These are phyloP conservation scores for Andricus quercusramuli DNA, from an alignment of 2,888 invertebrate genomes.

Conservation along the genomic window DNA sequence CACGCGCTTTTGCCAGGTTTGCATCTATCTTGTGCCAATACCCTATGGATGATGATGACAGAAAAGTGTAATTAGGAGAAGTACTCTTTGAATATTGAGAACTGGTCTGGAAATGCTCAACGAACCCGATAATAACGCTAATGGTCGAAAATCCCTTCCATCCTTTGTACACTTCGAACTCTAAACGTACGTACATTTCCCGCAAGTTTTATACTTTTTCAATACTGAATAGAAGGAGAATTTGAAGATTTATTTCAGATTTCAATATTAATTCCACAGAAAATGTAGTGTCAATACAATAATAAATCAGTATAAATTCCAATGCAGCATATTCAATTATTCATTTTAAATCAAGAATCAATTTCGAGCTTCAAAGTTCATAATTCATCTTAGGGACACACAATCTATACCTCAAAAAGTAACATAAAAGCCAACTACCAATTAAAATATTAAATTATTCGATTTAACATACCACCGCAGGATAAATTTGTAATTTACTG, in stretches of 20 bases:
- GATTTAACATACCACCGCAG: too few species aligned
- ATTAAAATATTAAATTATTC: too few species aligned
- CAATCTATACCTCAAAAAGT: too few species aligned
- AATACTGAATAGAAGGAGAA: constrained; percentile 5
- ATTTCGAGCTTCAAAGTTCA: too few species aligned
- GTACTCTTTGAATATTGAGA: constrained; percentile 3
- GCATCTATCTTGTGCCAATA: constrained; percentile 23
- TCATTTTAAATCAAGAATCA: too few species aligned
- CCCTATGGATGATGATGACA: constrained; percentile 5
- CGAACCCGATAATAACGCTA: background rate
- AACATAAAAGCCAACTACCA: too few species aligned
- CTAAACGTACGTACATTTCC: background rate
- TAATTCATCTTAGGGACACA: too few species aligned
- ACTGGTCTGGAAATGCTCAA: background rate
- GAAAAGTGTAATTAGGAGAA: constrained; percentile 32
- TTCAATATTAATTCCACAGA: background rate
- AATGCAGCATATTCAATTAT: too few species aligned
- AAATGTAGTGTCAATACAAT: too few species aligned
- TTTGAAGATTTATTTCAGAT: background rate
- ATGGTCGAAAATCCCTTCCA: constrained; percentile 3
- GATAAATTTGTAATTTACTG: too few species aligned
- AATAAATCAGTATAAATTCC: too few species aligned
- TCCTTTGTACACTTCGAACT: background rate
- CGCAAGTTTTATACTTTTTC: background rate
- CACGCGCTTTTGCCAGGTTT: constrained; percentile 31